Base-by-base conservation (phyloP, 2,888 invertebrate species). In the Anoplius nigerrimus region DNA sequence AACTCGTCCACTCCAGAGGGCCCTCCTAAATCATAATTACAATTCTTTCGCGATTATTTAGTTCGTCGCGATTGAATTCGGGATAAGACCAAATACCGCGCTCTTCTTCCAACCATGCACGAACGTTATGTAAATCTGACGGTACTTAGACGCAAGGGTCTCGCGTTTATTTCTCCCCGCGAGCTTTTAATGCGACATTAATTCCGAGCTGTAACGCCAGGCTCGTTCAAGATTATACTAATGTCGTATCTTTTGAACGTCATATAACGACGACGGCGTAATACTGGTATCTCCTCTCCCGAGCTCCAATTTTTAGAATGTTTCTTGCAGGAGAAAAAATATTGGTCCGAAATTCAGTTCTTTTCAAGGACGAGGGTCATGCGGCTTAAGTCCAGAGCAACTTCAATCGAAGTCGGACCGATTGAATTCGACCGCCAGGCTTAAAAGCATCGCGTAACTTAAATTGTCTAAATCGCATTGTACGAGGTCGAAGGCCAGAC, bases 181-280 rank as follows among this genome's bases (percentile, higher is more conserved):
- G 61, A 62, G 62, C 58, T 74, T 77, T 76, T 77, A 72, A 71
- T 66, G 60, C 59, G 57, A 62, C 71, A 54, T 77, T 77, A 77
- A 77, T 69, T 71, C 61, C 62, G 63, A 42, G 45, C 57, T 54
- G 67, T 67, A 52, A 62, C 65, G 42, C 53, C 46, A 56, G 16
- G 57, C 58, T 27, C 55, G 65, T 42, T 74, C 66, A 69, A 74
- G 77, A 76, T 76, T 74, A 76, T 62, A 51, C 24, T 59, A 58
- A 45, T 54, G 53, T 52, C 67, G 62, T 62, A 66, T 74, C 66
- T 55, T 48, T 51, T 60, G 77, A 76, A 71, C 71, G 67, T 55
- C 62, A 62, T 74, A 76, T 77, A 77, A 74, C 61, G 51, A 62
- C 60, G 43, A 48, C 54, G 24, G 27, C 51, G 66, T 65, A 61